Evolutionary conservation across 2,797 vertebrate species (phyloP).

Genomic region (Phataginus tricuspis): DNA sequence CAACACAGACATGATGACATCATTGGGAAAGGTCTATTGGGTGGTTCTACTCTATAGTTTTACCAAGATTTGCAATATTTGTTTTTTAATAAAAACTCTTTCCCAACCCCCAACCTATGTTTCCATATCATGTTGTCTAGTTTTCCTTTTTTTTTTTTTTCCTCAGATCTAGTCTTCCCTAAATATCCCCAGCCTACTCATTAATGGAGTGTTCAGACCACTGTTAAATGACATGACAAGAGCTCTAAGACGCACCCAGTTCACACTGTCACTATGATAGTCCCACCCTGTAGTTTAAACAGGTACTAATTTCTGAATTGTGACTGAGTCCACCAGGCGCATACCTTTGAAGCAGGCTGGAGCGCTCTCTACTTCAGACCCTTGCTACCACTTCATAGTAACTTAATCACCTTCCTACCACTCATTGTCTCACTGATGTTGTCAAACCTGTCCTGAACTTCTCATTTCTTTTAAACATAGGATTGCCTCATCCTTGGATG

Average conservation of each 20-base stretch:
- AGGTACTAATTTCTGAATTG: neutral
- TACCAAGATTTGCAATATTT: neutral
- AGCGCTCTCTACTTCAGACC: neutral
- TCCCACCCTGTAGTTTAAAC: neutral
- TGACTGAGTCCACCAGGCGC: neutral
- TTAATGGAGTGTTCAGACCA: neutral
- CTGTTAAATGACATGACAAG: neutral
- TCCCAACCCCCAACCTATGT: neutral
- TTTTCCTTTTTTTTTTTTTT: neutral
- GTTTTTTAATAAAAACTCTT: neutral
- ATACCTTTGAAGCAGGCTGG: neutral
- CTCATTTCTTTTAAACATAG: neutral
- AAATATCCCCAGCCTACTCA: rapidly evolving
- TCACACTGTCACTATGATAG: neutral
- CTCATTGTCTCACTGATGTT: neutral
- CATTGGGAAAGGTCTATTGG: neutral
- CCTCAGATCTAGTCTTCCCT: neutral
- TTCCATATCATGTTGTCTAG: neutral
- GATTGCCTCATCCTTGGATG: neutral
- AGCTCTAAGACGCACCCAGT: neutral
- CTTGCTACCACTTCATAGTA: neutral
- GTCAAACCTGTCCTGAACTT: neutral
- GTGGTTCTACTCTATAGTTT: neutral
- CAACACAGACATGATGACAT: neutral
- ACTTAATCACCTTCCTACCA: neutral